Evolutionary conservation across 2,113 vertebrate species (phyloP).

Genomic region (Otolemur garnettii): DNA sequence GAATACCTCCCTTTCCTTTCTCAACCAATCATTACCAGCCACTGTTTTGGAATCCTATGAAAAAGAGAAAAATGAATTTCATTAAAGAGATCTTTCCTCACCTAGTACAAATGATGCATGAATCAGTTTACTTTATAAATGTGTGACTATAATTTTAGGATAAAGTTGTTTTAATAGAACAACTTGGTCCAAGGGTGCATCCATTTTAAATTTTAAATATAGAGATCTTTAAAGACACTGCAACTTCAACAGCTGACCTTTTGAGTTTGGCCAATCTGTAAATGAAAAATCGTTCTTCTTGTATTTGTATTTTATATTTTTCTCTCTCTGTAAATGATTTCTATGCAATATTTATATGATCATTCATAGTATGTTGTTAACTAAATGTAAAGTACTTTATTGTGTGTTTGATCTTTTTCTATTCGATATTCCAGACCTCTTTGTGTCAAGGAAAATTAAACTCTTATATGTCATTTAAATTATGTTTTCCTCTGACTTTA

Average conservation of each 20-base stretch:
- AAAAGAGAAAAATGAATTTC: background rate
- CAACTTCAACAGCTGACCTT: background rate
- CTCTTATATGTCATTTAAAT: background rate
- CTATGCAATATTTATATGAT: background rate
- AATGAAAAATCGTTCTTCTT: background rate
- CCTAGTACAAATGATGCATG: background rate
- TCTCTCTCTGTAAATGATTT: background rate
- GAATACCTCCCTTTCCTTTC: background rate
- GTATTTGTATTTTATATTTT: background rate
- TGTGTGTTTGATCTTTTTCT: background rate
- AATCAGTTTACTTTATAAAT: background rate
- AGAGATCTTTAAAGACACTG: background rate
- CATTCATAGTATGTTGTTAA: background rate
- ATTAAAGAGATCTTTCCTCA: background rate
- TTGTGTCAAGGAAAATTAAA: background rate
- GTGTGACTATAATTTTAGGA: background rate
- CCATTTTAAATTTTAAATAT: background rate
- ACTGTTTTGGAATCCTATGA: background rate
- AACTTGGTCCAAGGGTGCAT: background rate
- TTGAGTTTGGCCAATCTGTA: background rate
- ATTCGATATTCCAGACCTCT: background rate
- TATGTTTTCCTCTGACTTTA: background rate
- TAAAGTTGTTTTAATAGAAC: background rate
- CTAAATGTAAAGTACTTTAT: background rate
- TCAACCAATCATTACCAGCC: background rate